These are phyloP conservation scores for Gerris lacustris DNA, from an alignment of 2,888 invertebrate genomes.

Conservation along the genomic window DNA sequence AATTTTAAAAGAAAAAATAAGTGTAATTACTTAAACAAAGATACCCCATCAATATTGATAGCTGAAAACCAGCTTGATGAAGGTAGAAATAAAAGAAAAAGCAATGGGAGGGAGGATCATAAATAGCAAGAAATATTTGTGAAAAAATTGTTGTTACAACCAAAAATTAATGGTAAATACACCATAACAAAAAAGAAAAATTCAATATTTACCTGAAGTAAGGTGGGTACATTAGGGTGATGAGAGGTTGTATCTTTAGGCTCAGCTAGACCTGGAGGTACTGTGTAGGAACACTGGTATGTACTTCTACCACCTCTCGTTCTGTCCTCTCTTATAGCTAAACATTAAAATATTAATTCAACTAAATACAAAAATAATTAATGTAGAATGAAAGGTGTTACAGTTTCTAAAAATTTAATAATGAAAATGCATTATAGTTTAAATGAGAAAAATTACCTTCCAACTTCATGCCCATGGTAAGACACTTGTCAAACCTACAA, in stretches of 20 bases:
- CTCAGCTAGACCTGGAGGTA: conserved; percentile 48
- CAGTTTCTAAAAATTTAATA: not conserved
- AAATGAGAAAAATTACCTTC: conserved; percentile 51
- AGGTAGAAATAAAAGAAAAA: too few relatives aligned
- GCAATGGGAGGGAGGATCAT: too few relatives aligned
- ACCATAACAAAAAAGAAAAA: too few relatives aligned
- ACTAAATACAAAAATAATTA: not conserved
- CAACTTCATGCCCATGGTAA: conserved; percentile 90
- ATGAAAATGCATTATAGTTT: conserved; percentile 3
- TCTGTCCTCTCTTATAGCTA: conserved; percentile 85
- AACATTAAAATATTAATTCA: conserved; percentile 31
- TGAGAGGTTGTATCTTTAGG: conserved; percentile 31
- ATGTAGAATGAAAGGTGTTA: not conserved
- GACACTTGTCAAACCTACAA: conserved; percentile 89
- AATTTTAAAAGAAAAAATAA: too few relatives aligned
- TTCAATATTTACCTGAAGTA: conserved; percentile 28
- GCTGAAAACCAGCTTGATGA: too few relatives aligned
- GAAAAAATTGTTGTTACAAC: too few relatives aligned
- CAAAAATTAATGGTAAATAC: too few relatives aligned
- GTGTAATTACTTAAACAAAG: too few relatives aligned
- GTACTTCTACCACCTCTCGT: conserved; percentile 91
- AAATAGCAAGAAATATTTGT: too few relatives aligned
- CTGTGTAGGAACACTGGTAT: conserved; percentile 85
- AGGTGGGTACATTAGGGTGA: conserved; percentile 29
- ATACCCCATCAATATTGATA: too few relatives aligned